Evolutionary conservation across 2,888 invertebrate genomes (phyloP).

Genomic region (Stegophylla sp.): DNA sequence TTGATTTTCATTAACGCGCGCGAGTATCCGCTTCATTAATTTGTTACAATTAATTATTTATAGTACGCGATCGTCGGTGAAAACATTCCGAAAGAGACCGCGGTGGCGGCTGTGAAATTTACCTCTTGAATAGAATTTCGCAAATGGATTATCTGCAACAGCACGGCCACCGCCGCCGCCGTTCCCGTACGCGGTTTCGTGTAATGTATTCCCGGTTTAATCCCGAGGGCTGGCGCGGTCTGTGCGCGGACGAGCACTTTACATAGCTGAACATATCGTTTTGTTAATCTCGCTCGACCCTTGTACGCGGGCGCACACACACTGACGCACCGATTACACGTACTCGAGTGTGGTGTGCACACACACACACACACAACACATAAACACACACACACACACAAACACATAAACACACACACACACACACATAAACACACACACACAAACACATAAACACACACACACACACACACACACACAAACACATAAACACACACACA

Average conservation of each 20-base stretch:
- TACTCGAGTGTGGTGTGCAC: too few relatives aligned
- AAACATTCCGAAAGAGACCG: constrained; percentile 21
- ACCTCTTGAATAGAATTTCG: constrained; percentile 25
- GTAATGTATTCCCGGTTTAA: constrained; percentile 30
- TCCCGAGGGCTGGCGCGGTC: constrained; percentile 13
- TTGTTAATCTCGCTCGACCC: constrained; percentile 34
- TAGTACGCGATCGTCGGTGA: background rate
- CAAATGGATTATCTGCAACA: constrained; percentile 16
- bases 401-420: background rate
- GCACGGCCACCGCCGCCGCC: too few relatives aligned
- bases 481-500: too few relatives aligned
- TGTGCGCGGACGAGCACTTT: constrained; percentile 19
- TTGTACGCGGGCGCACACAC: background rate
- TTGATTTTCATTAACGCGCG: too few relatives aligned
- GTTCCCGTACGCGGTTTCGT: background rate
- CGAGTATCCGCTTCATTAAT: too few relatives aligned
- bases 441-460: background rate
- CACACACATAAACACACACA: background rate
- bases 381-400: background rate
- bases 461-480: background rate
- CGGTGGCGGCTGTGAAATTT: constrained; percentile 6
- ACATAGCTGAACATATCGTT: constrained; percentile 40
- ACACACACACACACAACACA: too few relatives aligned
- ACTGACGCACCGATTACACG: too few relatives aligned
- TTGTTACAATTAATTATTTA: constrained; percentile 24